Base-by-base conservation (phyloP, 2,888 invertebrate species). In the Pandemis heparana region DNA sequence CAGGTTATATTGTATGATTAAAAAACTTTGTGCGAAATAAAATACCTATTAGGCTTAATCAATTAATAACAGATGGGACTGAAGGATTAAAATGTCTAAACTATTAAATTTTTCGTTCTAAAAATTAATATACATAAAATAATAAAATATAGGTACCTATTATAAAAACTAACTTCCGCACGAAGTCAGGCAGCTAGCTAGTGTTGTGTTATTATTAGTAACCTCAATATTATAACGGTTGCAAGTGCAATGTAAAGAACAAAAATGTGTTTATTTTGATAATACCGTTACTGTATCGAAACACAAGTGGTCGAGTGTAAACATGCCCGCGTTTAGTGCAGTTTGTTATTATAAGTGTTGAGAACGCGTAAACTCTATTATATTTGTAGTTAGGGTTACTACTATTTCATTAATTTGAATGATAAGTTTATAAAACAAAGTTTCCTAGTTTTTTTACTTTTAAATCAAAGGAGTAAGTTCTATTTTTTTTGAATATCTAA, bases 221-320 rank as follows among this genome's bases (percentile, higher is more conserved):
- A 18, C 23, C 6, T 23, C 8, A 23, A 56, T 56, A 23, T 56
- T 56, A 23, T 56, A 56, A 60, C 65, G 7, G 68, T 46, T 18
- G 46, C 43, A 66, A 68, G n/a, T 60, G 59, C 60, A 53, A 65
- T 60, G 66, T 74, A 84, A 82, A 82, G 83, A 43, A 85, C 82
- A 83, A 83, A 85, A 39, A 76, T 79, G 75, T 88, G 87, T 90
- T 90, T 90, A 80, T 88, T 88, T 86, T 83, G 71, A 76, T 87
- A 78, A 77, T 79, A 83, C 81, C 81, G 84, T 81, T 84, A 80
- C 81, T 83, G 80, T 79, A 77, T 79, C 79, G 79, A 79, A 83
- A 81, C 86, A 89, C 90, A 89, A 91, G 90, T 91, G 89, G 84
- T 80, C 79, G 71, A 84, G 83, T 78, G 81, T 89, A 91, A 92